Evolutionary conservation across 2,888 invertebrate species (phyloP).

Genomic region (Dicranocentrus wangi): DNA sequence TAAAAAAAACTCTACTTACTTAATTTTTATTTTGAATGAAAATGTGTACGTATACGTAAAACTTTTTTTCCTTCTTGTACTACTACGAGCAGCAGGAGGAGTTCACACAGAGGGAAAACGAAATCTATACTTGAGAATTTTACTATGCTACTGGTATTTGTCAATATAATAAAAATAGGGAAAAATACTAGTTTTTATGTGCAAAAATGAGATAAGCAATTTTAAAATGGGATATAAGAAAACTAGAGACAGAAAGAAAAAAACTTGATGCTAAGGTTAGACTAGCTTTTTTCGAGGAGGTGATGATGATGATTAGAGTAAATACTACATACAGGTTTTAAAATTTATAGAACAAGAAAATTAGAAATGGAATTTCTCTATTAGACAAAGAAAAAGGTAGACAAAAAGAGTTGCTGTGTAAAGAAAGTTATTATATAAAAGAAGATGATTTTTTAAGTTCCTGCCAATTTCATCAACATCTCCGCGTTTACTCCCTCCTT

Average conservation of each 20-base stretch:
- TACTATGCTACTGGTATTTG: conserved; percentile 6
- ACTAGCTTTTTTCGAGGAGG: too few relatives aligned
- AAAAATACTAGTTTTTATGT: conserved; percentile 15
- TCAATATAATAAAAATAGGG: not conserved
- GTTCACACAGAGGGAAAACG: conserved; percentile 40
- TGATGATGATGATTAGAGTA: too few relatives aligned
- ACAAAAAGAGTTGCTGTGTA: too few relatives aligned
- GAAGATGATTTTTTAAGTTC: conserved; percentile 43
- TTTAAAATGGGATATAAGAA: too few relatives aligned
- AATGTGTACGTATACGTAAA: conserved; percentile 22
- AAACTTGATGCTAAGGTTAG: not conserved
- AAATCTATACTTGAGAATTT: not conserved
- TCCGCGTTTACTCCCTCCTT: conserved; percentile 28
- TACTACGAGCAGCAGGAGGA: too few relatives aligned
- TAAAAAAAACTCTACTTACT: conserved; percentile 11
- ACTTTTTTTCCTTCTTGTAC: conserved; percentile 24
- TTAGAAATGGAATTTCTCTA: not conserved
- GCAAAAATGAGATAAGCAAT: not conserved
- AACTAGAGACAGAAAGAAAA: too few relatives aligned
- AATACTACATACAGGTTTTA: not conserved
- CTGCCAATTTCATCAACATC: conserved; percentile 38
- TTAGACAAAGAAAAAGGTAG: too few relatives aligned
- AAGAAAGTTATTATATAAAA: not conserved
- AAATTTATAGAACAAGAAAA: not conserved
- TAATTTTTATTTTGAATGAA: conserved; percentile 17